Evolutionary conservation across 2,113 vertebrate genomes (phyloP), one percentile per base, ranked within the genome.

Genomic region (Sula dactylatra): DNA sequence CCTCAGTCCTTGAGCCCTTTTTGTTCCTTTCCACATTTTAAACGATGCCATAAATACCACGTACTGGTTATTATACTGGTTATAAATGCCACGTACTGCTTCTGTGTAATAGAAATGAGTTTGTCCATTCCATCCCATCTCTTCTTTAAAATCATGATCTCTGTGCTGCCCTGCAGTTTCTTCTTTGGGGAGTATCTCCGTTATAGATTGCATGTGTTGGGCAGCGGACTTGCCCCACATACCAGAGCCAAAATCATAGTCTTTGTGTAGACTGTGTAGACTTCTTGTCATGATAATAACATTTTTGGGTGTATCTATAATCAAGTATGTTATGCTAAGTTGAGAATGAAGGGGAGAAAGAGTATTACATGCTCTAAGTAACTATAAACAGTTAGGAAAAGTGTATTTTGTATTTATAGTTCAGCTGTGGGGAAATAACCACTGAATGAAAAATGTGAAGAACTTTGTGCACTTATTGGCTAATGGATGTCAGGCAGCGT

Each of bases 401-500:
- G 76, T 86, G 27, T 95, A 9, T 94, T 95, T 94, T 58, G 82
- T 96, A 84, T 95, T 96, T 97, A 96, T 92, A 72, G 87, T 90
- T 96, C 21, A 65, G 61, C 91, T 90, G 61, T 94, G 49, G 73
- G 49, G 87, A 91, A 95, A 94, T 93, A 95, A 96, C 86, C 44
- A 42, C 56, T 15, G 58, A 80, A 89, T 95, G 93, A 96, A 92
- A 93, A 94, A 96, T 94, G 83, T 49, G 62, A 88, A 95, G 84
- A 91, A 95, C 89, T 91, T 96, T 95, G 74, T 87, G 93, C 89
- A 66, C 82, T 96, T 97, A 96, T 52, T 94, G 94, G 93, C 89
- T 97, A 97, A 95, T 96, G 96, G 86, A 86, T 93, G 81, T 89
- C 95, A 95, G 91, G 84, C 83, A 94, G 62, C 8, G 0, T 91